phyloP scores from a whole-genome alignment of 1,140 invertebrate species.

The Drosophila lacteicornis region DNA sequence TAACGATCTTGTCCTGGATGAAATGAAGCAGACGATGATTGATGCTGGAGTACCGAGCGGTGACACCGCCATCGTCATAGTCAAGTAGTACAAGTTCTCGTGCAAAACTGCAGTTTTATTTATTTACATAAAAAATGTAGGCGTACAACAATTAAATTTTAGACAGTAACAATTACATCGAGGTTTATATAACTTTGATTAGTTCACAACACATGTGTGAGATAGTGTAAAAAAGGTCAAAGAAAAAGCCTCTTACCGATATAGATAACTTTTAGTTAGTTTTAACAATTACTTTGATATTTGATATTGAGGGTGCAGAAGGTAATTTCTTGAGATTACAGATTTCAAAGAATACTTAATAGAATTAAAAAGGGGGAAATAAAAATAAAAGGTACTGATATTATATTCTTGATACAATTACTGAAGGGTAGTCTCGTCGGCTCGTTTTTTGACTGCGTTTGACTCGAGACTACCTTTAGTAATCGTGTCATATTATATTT shows the following conservation, averaged over 20 bases:
- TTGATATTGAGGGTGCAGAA: neutral
- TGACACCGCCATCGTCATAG: conserved; percentile 48
- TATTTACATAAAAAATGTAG: conserved; percentile 29
- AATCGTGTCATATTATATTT: neutral
- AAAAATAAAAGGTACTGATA: conserved; percentile 1
- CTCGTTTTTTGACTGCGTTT: too few species aligned
- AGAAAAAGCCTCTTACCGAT: conserved; percentile 35
- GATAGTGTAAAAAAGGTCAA: conserved; percentile 11
- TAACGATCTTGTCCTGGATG: conserved; percentile 46
- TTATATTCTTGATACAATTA: too few species aligned
- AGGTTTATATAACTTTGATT: conserved; percentile 24
- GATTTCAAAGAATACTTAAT: conserved; percentile 2
- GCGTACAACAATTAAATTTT: conserved; percentile 38
- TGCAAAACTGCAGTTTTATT: conserved; percentile 39
- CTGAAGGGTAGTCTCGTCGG: too few species aligned
- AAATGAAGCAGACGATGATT: conserved; percentile 60
- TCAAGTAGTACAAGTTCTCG: conserved; percentile 58
- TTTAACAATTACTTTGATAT: conserved; percentile 2
- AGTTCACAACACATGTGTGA: conserved; percentile 3
- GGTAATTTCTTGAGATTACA: neutral
- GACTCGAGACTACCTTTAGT: too few species aligned
- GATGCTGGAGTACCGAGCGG: conserved; percentile 61
- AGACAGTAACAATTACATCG: conserved; percentile 55
- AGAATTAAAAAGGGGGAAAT: neutral
- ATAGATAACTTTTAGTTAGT: conserved; percentile 4